These are phyloP conservation scores for Chamaedrilus cognettii DNA, from an alignment of 2,888 invertebrate species.

Conservation along the genomic window DNA sequence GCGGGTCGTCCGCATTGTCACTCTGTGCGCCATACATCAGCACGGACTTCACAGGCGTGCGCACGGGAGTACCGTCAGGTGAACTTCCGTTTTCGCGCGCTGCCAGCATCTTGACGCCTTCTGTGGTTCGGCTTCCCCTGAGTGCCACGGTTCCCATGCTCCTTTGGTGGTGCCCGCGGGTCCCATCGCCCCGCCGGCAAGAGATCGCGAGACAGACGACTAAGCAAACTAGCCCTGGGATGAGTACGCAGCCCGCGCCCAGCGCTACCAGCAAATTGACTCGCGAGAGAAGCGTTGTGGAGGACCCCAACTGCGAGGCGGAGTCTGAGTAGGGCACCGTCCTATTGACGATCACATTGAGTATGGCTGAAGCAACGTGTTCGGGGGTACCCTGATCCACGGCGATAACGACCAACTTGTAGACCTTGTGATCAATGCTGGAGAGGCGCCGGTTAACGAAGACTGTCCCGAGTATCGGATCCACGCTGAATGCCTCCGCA, in stretches of 20 bases:
- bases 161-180: neutral
- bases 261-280: neutral
- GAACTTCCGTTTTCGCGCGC: neutral
- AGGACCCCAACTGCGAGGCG: neutral
- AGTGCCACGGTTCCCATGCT: neutral
- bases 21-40: neutral
- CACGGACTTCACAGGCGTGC: neutral
- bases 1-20: too few species aligned
- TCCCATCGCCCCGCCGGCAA: neutral
- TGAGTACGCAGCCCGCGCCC: neutral
- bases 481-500: conserved; percentile 24
- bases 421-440: conserved; percentile 15
- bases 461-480: conserved; percentile 28
- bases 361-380: conserved; percentile 15
- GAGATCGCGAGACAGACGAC: neutral
- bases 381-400: conserved; percentile 27
- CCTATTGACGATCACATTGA: conserved; percentile 30
- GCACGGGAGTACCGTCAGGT: conserved; percentile 4
- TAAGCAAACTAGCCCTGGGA: neutral
- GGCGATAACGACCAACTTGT: conserved; percentile 23
- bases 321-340: conserved; percentile 17
- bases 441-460: conserved; percentile 23
- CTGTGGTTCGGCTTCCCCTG: neutral
- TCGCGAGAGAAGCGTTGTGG: too few species aligned
- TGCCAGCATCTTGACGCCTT: conserved; percentile 16